Percentiles rank a stretch among this genome's conserved stretches.
Conservation (phyloP, 2,113 vertebrate genomes). For the Tyto alba region DNA sequence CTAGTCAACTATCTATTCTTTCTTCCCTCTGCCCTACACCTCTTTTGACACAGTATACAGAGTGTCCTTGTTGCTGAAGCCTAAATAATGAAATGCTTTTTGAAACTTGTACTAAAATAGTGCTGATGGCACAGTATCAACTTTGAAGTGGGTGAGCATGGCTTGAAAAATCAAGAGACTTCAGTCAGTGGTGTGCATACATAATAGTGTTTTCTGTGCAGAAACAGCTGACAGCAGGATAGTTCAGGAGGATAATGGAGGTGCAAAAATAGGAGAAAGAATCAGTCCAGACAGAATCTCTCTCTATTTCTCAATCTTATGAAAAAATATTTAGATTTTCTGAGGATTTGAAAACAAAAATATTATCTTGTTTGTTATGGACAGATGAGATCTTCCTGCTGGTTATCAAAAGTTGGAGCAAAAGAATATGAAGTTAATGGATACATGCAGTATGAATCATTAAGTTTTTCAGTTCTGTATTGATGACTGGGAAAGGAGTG, state of each 20-base stretch:
- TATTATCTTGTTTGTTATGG: background rate
- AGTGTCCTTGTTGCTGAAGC: background rate
- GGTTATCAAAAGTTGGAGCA: background rate
- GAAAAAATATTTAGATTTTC: constrained; percentile 13
- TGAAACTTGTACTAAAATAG: background rate
- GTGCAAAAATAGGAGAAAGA: background rate
- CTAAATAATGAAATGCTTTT: background rate
- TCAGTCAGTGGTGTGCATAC: background rate
- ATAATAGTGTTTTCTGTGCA: constrained; percentile 14
- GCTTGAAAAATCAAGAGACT: background rate
- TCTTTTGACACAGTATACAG: background rate
- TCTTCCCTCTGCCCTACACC: background rate
- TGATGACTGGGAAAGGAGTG: background rate
- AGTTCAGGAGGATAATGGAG: constrained; percentile 41
- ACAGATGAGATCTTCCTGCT: background rate
- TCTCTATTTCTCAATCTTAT: background rate
- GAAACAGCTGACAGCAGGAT: constrained; percentile 15
- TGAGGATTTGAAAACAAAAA: background rate
- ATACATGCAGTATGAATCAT: background rate
- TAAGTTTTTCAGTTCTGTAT: background rate
- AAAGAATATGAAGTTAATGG: background rate
- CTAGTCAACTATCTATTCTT: background rate
- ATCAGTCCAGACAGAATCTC: background rate
- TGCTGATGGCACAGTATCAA: background rate
- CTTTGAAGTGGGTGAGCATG: background rate